Evolutionary conservation across 2,113 vertebrate species (phyloP).

Genomic region (Otus sunia): DNA sequence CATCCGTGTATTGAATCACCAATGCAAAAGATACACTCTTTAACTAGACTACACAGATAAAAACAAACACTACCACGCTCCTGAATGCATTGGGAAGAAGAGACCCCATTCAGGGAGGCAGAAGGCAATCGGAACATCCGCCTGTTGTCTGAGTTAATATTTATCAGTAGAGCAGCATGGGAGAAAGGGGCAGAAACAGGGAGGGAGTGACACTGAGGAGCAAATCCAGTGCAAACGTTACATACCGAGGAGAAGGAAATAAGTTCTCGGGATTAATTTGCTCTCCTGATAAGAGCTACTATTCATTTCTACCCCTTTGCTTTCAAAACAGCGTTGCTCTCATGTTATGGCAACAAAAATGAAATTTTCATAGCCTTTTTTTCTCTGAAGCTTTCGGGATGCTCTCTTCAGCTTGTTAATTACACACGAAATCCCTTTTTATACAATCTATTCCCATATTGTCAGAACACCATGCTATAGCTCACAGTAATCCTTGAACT

Average conservation of each 20-base stretch:
- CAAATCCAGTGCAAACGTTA: background rate
- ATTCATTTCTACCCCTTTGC: background rate
- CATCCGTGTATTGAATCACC: background rate
- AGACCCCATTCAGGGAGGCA: background rate
- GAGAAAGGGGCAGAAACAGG: background rate
- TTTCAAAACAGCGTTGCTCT: background rate
- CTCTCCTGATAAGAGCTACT: background rate
- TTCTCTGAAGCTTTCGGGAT: background rate
- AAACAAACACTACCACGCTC: background rate
- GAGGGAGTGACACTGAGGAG: background rate
- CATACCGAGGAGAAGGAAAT: background rate
- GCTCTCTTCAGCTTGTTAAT: background rate
- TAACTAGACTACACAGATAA: background rate
- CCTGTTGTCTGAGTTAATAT: background rate
- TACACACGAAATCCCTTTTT: background rate
- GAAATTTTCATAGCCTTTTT: background rate
- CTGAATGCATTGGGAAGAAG: background rate
- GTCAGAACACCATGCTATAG: background rate
- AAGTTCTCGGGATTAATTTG: background rate
- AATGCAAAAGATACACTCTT: background rate
- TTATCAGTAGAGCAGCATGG: background rate
- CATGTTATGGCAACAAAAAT: background rate
- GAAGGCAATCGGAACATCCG: background rate
- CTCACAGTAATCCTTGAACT: background rate
- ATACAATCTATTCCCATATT: background rate